phyloP scores from a whole-genome alignment of 1,140 invertebrate genomes.

The Cydia pomonella region DNA sequence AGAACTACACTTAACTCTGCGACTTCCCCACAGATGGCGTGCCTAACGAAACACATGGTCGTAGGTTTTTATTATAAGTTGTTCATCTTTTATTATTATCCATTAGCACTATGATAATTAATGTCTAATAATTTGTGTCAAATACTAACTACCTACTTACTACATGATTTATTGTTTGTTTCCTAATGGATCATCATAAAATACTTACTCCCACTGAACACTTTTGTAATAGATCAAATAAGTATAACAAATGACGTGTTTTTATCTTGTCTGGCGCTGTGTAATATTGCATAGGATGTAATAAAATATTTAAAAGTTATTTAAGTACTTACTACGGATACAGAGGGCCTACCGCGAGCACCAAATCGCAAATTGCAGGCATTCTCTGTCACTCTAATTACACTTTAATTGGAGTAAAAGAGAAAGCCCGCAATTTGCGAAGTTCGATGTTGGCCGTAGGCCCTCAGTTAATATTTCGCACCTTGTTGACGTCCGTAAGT shows the following conservation, averaged over 20 bases:
- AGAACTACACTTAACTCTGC: background rate
- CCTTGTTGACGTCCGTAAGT: too few relatives aligned
- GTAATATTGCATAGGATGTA: too few relatives aligned
- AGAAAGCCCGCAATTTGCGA: too few relatives aligned
- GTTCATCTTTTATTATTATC: conserved; percentile 2
- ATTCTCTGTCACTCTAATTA: too few relatives aligned
- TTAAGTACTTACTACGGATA: too few relatives aligned
- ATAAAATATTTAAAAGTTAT: too few relatives aligned
- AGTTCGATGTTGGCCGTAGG: too few relatives aligned
- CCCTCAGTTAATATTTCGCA: too few relatives aligned
- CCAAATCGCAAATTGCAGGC: too few relatives aligned
- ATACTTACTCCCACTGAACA: conserved; percentile 1
- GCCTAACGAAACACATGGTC: background rate
- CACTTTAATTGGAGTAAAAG: too few relatives aligned
- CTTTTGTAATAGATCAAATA: background rate
- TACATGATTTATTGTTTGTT: background rate
- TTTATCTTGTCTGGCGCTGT: background rate
- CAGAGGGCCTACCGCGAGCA: too few relatives aligned
- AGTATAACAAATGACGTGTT: background rate
- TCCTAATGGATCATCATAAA: conserved; percentile 7
- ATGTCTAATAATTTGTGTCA: background rate
- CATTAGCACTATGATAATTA: background rate
- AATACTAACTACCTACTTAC: background rate
- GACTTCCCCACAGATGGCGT: background rate
- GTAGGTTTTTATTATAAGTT: conserved; percentile 25